phyloP scores from a whole-genome alignment of 2,797 vertebrate genomes.

The Sebastes hubbsi region DNA sequence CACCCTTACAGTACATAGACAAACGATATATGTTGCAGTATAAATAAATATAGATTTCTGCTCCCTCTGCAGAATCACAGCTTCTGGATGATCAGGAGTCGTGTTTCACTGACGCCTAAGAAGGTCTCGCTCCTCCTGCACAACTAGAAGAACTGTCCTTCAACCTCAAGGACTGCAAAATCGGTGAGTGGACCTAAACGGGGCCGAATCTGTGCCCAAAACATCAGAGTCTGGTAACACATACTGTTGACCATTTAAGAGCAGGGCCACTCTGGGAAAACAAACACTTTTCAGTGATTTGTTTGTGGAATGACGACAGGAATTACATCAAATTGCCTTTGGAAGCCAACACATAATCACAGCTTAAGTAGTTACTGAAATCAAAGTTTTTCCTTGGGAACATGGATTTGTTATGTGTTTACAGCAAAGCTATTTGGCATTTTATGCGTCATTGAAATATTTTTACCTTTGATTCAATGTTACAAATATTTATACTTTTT shows the following conservation, averaged over 20 bases:
- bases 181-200: conserved; percentile 73
- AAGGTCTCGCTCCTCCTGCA: conserved; percentile 3
- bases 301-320: conserved; percentile 64
- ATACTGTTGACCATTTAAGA: conserved; percentile 57
- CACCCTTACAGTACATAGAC: background rate
- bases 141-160: background rate
- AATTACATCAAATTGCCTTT: conserved; percentile 62
- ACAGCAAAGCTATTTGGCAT: background rate
- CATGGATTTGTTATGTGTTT: conserved; percentile 7
- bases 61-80: conserved; percentile 1
- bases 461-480: background rate
- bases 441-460: background rate
- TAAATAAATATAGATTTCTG: conserved; percentile 18
- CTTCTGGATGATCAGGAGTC: conserved; percentile 12
- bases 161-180: conserved; percentile 76
- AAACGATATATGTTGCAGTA: conserved; percentile 1
- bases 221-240: conserved; percentile 16
- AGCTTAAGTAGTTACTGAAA: conserved; percentile 45
- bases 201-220: background rate
- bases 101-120: conserved; percentile 3
- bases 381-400: conserved; percentile 53
- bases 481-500: background rate
- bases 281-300: conserved; percentile 59
- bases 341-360: conserved; percentile 61
- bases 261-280: conserved; percentile 59